Evolutionary conservation across 2,888 invertebrate genomes (phyloP).

Genomic region (Nineta flava): DNA sequence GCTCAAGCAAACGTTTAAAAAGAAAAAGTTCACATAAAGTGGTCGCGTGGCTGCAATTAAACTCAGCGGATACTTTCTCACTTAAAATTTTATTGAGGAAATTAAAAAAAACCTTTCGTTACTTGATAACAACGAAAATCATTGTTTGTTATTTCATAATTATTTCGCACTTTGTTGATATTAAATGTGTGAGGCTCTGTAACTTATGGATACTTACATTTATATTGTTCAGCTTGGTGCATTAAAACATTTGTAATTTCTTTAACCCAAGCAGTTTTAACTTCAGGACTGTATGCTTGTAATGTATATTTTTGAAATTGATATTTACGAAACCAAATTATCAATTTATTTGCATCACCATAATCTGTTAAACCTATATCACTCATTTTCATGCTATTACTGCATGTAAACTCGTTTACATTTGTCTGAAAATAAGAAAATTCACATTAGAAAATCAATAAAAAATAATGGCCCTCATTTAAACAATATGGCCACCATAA

Average conservation of each 20-base stretch:
- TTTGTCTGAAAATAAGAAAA: not conserved
- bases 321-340: constrained; percentile 7
- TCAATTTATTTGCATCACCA: constrained; percentile 5
- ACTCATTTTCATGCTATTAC: constrained; percentile 6
- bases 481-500: not conserved
- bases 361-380: constrained; percentile 6
- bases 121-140: no score
- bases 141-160: no score
- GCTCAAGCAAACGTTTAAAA: no score
- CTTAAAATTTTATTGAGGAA: no score
- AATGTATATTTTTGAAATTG: constrained; percentile 4
- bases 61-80: no score
- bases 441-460: not conserved
- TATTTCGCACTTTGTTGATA: no score
- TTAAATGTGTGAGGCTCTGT: no score
- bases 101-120: no score
- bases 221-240: constrained; percentile 6
- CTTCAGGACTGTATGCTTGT: constrained; percentile 2
- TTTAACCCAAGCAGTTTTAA: constrained; percentile 4
- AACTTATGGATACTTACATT: constrained; percentile 5
- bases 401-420: not conserved
- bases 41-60: no score
- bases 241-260: constrained; percentile 5
- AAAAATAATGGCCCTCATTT: not conserved
- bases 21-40: no score